A percentile compares a stretch with the other conserved stretches of the same genome.
Evolutionary conservation across 2,888 invertebrate genomes (phyloP).

Genomic region (Mayetiola destructor): DNA sequence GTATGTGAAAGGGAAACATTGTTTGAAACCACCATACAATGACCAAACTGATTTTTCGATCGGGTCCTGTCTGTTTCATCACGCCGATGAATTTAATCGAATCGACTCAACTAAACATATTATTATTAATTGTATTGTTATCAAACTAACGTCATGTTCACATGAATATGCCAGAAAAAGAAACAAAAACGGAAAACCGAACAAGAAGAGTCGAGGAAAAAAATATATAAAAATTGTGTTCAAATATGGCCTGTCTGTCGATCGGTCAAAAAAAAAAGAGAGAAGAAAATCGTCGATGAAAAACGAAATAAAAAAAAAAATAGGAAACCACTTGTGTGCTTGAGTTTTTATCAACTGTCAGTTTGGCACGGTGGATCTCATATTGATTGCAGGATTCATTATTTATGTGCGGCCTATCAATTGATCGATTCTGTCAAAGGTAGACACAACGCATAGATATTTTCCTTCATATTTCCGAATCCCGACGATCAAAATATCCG

Average conservation of each 20-base stretch:
- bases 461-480: too few relatives aligned
- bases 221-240: too few relatives aligned
- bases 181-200: too few relatives aligned
- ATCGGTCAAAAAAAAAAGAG: neutral
- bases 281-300: neutral
- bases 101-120: neutral
- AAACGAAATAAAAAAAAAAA: neutral
- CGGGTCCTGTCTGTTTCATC: slow-evolving; percentile 10
- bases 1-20: too few relatives aligned
- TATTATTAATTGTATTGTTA: slow-evolving; percentile 11
- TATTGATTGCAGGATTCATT: slow-evolving; percentile 7
- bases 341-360: neutral
- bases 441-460: too few relatives aligned
- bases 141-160: slow-evolving; percentile 10
- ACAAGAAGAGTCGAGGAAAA: too few relatives aligned
- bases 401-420: slow-evolving; percentile 2
- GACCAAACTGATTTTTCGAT: neutral
- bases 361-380: slow-evolving; percentile 5
- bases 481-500: too few relatives aligned
- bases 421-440: neutral
- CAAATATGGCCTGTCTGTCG: too few relatives aligned
- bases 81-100: slow-evolving; percentile 6
- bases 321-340: neutral
- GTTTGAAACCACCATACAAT: slow-evolving; percentile 6
- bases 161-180: neutral